phyloP scores from a whole-genome alignment of 2,888 invertebrate species.

The Chelonus formosanus region DNA sequence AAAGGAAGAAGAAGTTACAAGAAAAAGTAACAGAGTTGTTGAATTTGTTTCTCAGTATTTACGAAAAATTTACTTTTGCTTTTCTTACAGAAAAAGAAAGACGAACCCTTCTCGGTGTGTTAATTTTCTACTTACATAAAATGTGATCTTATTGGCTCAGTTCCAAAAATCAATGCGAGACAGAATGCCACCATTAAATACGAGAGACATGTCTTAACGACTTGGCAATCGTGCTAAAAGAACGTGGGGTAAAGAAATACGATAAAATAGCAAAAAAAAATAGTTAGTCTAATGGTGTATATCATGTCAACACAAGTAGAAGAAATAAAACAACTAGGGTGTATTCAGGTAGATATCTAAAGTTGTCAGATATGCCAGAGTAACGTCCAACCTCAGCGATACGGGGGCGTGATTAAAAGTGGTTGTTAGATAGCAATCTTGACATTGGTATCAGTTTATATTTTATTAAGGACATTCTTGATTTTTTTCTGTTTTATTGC shows the following conservation, averaged over 20 bases:
- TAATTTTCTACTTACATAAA: slow-evolving; percentile 8
- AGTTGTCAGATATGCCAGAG: slow-evolving; percentile 12
- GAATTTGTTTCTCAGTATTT: too few species aligned
- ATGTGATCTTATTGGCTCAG: slow-evolving; percentile 30
- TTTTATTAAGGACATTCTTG: too few species aligned
- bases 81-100: too few species aligned
- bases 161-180: slow-evolving; percentile 38
- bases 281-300: background rate
- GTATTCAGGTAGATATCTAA: slow-evolving; percentile 8
- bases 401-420: slow-evolving; percentile 33
- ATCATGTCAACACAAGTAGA: background rate
- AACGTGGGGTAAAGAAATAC: slow-evolving; percentile 23
- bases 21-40: slow-evolving; percentile 12
- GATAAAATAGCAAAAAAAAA: slow-evolving; percentile 4
- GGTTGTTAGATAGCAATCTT: slow-evolving; percentile 26
- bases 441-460: too few species aligned
- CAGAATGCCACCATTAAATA: slow-evolving; percentile 41
- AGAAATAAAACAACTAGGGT: slow-evolving; percentile 13
- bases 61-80: background rate
- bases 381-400: slow-evolving; percentile 30
- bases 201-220: slow-evolving; percentile 42
- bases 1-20: slow-evolving; percentile 14
- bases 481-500: background rate
- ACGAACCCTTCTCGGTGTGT: background rate
- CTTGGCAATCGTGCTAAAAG: slow-evolving; percentile 30